These are phyloP conservation scores for Passer domesticus DNA, from an alignment of 2,113 vertebrate species.

Conservation along the genomic window DNA sequence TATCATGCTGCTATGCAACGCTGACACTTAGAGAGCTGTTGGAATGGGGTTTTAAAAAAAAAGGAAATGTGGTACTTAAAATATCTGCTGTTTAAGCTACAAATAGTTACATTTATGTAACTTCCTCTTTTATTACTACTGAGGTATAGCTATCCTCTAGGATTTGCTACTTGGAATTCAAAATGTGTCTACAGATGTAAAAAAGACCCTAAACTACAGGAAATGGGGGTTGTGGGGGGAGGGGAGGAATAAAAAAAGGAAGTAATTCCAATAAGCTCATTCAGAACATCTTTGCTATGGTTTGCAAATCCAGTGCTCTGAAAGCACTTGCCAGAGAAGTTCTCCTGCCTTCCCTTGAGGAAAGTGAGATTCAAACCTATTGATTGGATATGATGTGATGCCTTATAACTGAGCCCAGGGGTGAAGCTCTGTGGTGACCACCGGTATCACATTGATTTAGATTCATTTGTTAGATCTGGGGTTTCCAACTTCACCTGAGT, in stretches of 20 bases:
- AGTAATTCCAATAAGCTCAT: conserved; percentile 5
- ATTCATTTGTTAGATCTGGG: not conserved
- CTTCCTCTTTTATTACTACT: conserved; percentile 20
- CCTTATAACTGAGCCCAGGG: not conserved
- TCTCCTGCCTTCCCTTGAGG: not conserved
- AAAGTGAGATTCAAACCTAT: not conserved
- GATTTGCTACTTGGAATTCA: conserved; percentile 48
- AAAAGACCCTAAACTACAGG: not conserved
- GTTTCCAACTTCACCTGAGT: not conserved
- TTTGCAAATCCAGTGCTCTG: not conserved
- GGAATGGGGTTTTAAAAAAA: not conserved
- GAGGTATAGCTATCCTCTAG: not conserved
- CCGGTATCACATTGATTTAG: not conserved
- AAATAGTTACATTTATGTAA: conserved; percentile 39
- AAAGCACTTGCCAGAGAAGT: not conserved
- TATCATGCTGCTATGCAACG: conserved; percentile 12
- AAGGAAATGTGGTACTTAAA: not conserved
- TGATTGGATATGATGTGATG: not conserved
- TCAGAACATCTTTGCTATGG: not conserved
- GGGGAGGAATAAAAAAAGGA: not conserved
- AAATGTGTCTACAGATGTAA: not conserved
- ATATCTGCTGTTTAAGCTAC: not conserved
- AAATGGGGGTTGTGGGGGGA: fast-evolving
- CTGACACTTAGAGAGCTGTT: not conserved
- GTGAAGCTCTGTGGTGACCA: not conserved